Percentiles rank a stretch among this genome's conserved stretches.
Conservation (phyloP, 2,888 invertebrate genomes). For the Drosophila limbata region DNA sequence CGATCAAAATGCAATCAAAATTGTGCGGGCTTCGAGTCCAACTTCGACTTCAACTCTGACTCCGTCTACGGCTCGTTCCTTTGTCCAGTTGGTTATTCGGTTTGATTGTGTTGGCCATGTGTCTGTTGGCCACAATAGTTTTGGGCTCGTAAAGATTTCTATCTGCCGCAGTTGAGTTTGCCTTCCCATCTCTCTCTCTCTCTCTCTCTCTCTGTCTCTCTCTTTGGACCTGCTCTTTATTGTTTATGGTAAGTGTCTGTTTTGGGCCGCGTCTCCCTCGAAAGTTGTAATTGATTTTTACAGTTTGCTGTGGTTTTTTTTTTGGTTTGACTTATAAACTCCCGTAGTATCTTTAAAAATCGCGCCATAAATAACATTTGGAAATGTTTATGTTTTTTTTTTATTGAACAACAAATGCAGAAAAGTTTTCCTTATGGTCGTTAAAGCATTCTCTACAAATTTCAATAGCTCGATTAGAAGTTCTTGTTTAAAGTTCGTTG, state of each 20-base stretch:
- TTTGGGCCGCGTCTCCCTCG: constrained; percentile 34
- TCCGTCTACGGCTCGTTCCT: constrained; percentile 25
- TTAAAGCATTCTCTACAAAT: constrained; percentile 13
- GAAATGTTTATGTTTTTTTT: constrained; percentile 27
- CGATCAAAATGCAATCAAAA: constrained; percentile 81
- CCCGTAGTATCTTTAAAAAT: constrained; percentile 41
- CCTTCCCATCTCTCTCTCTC: background rate
- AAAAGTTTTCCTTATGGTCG: constrained; percentile 1
- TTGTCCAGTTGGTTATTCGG: constrained; percentile 52
- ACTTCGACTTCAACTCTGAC: constrained; percentile 15
- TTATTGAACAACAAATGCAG: background rate
- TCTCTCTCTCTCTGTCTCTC: background rate
- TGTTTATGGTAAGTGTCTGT: constrained; percentile 70
- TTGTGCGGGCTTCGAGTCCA: constrained; percentile 61
- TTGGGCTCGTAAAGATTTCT: constrained; percentile 69
- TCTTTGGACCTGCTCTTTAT: constrained; percentile 49
- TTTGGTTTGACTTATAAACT: constrained; percentile 49
- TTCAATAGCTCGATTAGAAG: constrained; percentile 13
- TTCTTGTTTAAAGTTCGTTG: constrained; percentile 6
- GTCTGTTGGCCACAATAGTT: constrained; percentile 64
- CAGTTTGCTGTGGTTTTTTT: constrained; percentile 36
- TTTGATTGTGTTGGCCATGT: constrained; percentile 48
- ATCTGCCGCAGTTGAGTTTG: constrained; percentile 35
- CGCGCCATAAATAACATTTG: constrained; percentile 54
- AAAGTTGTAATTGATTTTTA: constrained; percentile 69